Percentiles rank a stretch among this genome's conserved stretches.
Conservation (phyloP, 2,888 invertebrate genomes). For the Cryptocephalus primarius region DNA sequence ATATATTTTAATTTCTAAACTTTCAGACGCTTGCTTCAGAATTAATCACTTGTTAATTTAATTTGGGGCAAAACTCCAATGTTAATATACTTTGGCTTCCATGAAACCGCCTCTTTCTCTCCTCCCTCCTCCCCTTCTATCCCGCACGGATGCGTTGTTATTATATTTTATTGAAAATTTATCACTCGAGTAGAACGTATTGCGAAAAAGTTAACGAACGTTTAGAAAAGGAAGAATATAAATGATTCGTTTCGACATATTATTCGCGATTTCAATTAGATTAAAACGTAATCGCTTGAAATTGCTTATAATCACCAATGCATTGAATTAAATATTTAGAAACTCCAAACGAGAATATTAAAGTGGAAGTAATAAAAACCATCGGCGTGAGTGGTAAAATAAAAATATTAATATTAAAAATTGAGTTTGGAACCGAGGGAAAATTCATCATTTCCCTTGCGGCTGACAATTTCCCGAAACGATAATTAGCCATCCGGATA, state of each 20-base stretch:
- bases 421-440: too few relatives aligned
- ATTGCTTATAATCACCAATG: too few relatives aligned
- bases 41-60: constrained; percentile 17
- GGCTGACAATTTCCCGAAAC: not conserved
- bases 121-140: not conserved
- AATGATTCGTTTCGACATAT: too few relatives aligned
- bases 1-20: constrained; percentile 25
- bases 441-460: too few relatives aligned
- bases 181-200: constrained; percentile 5
- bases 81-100: constrained; percentile 15
- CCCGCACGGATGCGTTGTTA: constrained; percentile 1
- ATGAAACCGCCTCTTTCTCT: constrained; percentile 8
- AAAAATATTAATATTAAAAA: too few relatives aligned
- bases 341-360: too few relatives aligned
- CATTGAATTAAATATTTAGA: too few relatives aligned
- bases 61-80: constrained; percentile 13
- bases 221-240: too few relatives aligned
- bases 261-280: too few relatives aligned
- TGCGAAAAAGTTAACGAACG: constrained; percentile 1
- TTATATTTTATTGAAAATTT: constrained; percentile 9
- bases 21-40: constrained; percentile 16
- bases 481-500: constrained; percentile 8
- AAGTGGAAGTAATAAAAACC: too few relatives aligned
- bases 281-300: too few relatives aligned
- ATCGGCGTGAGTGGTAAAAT: too few relatives aligned